Percentiles rank a stretch among this genome's conserved stretches.
Evolutionary conservation across 1,140 invertebrate species (phyloP).

Genomic region (Drosophila bocqueti): DNA sequence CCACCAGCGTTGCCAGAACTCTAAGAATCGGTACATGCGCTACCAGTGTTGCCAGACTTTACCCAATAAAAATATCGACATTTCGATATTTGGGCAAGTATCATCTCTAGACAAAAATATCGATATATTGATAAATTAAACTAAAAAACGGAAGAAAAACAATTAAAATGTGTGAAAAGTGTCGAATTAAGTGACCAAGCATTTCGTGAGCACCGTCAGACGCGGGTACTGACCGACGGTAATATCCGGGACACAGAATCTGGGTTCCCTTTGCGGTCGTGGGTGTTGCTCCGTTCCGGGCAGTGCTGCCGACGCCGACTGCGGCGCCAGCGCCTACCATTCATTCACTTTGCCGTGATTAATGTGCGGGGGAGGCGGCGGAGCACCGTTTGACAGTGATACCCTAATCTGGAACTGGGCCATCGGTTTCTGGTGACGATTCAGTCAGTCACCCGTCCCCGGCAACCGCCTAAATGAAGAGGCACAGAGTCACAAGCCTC

Average conservation of each 20-base stretch:
- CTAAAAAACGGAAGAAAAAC: conserved; percentile 37
- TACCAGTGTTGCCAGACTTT: too few relatives aligned
- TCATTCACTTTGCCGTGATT: conserved; percentile 55
- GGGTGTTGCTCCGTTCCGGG: conserved; percentile 44
- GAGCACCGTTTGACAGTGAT: conserved; percentile 33
- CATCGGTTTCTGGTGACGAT: conserved; percentile 35
- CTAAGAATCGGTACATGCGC: too few relatives aligned
- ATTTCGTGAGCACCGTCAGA: background rate
- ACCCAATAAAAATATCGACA: too few relatives aligned
- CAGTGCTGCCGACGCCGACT: conserved; percentile 32
- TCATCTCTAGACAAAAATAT: too few relatives aligned
- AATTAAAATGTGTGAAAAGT: conserved; percentile 45
- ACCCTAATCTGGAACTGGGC: conserved; percentile 44
- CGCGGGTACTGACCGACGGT: background rate
- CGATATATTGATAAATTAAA: conserved; percentile 11
- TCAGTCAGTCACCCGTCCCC: conserved; percentile 2
- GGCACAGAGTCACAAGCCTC: conserved; percentile 30
- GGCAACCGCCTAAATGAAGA: background rate
- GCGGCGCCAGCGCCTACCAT: conserved; percentile 32
- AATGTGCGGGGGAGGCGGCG: conserved; percentile 31
- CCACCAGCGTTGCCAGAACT: too few relatives aligned
- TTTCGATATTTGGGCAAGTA: too few relatives aligned
- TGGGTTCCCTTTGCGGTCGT: conserved; percentile 10
- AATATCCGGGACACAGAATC: background rate
- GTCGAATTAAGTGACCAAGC: conserved; percentile 7